A percentile compares a stretch with the other conserved stretches of the same genome.
Conservation (phyloP, 2,888 invertebrate species). For the Campoletis raptor region DNA sequence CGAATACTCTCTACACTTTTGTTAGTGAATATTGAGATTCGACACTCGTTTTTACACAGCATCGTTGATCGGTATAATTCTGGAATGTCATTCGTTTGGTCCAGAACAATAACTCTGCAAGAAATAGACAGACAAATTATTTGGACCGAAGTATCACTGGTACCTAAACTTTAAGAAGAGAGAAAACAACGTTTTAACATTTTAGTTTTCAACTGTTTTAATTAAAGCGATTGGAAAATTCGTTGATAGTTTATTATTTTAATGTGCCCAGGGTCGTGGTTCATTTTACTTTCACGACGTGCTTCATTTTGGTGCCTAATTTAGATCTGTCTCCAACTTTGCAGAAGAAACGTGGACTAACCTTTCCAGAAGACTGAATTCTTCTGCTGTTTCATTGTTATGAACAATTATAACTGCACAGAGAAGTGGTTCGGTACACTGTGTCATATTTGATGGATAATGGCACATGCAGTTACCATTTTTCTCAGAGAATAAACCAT, state of each 20-base stretch:
- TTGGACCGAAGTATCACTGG: background rate
- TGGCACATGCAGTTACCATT: constrained; percentile 62
- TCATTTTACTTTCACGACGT: too few species aligned
- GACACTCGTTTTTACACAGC: constrained; percentile 38
- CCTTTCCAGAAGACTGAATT: constrained; percentile 23
- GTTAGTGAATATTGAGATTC: constrained; percentile 7
- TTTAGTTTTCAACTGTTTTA: too few species aligned
- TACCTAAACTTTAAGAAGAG: background rate
- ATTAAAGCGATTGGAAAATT: too few species aligned
- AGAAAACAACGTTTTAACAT: too few species aligned
- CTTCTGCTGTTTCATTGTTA: background rate
- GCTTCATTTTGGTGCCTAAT: background rate
- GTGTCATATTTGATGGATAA: constrained; percentile 49
- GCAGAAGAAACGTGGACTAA: background rate
- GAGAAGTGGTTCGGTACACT: constrained; percentile 48
- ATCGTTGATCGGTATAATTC: background rate
- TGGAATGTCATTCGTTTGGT: background rate
- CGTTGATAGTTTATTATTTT: too few species aligned
- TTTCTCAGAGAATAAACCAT: constrained; percentile 44
- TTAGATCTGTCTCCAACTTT: background rate
- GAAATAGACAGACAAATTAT: background rate
- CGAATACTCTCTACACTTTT: background rate
- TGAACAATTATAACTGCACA: constrained; percentile 60
- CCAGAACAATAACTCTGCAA: background rate
- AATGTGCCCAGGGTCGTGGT: too few species aligned